Base-by-base conservation (phyloP, 2,797 vertebrate genomes). In the Phataginus tetradactyla region DNA sequence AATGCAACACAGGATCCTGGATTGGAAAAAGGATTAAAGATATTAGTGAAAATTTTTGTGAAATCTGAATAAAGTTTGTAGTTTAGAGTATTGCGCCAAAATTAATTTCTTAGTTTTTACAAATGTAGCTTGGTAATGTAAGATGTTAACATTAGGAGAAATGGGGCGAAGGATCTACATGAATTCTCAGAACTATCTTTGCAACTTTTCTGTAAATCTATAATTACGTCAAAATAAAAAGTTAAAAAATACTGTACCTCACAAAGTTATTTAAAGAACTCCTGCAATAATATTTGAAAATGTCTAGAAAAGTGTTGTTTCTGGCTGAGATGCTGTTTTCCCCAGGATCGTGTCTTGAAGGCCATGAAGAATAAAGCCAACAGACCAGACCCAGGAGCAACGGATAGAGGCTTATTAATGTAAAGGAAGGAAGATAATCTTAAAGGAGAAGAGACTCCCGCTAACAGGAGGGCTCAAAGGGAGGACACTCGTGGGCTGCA, bases 171-270 rank as follows among this genome's bases (percentile, higher is more conserved):
- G 8, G 3, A 5, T 51, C 25, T 27, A n/a, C 12, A 6, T 71
- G n/a, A 86, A 75, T 55, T 78, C 64, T 84, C 8, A 39, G 15
- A 72, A 61, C 55, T n/a, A 39, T 51, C 32, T 78, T 86, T 72
- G 4, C 29, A 68, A 69, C 42, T 69, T 93, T 75, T 75, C n/a
- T 92, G 45, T 69, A 92, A 74, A 86, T 83, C 23, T 34, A 29
- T 86, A 78, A 94, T 71, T 66, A 42, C 23, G 4, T 79, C 29
- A 86, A 83, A 83, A 57, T 86, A 53, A 86, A 63, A 75, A 91
- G 17, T 53, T 79, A 13, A 42, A 91, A 63, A 74, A 17, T n/a
- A 39, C 10, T n/a, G 13, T 32, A 79, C 71, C 25, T 86, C 61
- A 63, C 12, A 37, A 63, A 63, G 6, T 85, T 90, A 13, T 86